Conservation (phyloP, 35 echinoderm and acorn worm genomes). For the Hemicentrotus pulcherrimus region DNA sequence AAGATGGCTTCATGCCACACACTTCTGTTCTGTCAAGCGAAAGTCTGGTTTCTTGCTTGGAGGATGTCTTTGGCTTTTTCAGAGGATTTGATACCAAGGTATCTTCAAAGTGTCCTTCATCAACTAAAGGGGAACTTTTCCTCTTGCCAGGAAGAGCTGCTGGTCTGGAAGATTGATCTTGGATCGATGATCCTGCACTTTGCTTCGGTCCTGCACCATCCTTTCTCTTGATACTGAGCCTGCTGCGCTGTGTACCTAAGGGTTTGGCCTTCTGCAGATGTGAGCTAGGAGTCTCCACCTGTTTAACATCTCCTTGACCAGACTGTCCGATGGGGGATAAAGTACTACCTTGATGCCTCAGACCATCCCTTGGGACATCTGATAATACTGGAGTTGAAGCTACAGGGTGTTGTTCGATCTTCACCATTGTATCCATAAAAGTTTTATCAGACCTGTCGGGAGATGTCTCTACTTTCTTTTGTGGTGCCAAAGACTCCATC, state of each 20-base stretch:
- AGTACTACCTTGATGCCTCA: not conserved
- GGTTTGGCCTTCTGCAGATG: conserved; percentile 20
- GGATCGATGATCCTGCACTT: not conserved
- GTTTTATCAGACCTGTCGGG: not conserved
- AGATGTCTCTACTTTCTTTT: not conserved
- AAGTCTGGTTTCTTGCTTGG: not conserved
- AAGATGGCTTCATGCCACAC: no score
- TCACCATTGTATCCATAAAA: not conserved
- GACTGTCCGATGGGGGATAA: not conserved
- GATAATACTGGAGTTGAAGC: conserved; percentile 40
- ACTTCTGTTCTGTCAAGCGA: not conserved
- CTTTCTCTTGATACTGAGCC: conserved; percentile 35
- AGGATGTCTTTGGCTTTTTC: not conserved
- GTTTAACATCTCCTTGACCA: not conserved
- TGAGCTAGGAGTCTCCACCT: not conserved
- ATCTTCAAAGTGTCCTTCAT: conserved; percentile 16
- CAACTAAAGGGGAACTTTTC: not conserved
- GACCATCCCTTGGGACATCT: not conserved
- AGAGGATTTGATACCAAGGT: not conserved
- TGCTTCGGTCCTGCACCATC: not conserved
- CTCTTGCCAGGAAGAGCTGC: not conserved
- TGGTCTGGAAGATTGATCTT: not conserved
- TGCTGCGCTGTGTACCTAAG: not conserved
- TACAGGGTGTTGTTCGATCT: not conserved
- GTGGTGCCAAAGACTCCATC: not conserved